Percentiles rank a stretch among this genome's conserved stretches.
Evolutionary conservation across 2,113 vertebrate species (phyloP).

Genomic region (Regulus satrapa): DNA sequence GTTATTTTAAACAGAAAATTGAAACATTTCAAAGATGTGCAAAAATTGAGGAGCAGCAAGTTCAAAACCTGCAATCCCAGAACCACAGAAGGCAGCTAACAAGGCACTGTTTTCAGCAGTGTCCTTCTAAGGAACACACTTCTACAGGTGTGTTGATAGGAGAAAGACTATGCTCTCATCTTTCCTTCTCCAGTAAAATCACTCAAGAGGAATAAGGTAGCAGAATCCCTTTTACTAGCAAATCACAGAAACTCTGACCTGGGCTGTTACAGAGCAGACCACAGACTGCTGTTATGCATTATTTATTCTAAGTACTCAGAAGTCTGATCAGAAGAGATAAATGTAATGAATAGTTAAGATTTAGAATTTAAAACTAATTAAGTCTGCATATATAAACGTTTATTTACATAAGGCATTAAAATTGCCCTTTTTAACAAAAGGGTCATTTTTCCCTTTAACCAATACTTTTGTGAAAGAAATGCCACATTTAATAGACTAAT

Average conservation of each 20-base stretch:
- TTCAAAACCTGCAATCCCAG: background rate
- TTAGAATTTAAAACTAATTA: slow-evolving; percentile 44
- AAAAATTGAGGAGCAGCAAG: background rate
- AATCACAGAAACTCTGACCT: background rate
- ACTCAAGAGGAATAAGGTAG: background rate
- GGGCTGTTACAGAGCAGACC: background rate
- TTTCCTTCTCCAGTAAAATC: background rate
- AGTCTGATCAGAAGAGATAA: background rate
- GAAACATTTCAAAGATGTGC: background rate
- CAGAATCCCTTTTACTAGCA: background rate
- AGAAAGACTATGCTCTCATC: background rate
- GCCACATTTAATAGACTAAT: slow-evolving; percentile 21
- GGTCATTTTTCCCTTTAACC: background rate
- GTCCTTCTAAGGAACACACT: background rate
- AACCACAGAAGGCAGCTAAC: background rate
- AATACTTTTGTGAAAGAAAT: slow-evolving; percentile 18
- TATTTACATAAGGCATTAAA: slow-evolving; percentile 67
- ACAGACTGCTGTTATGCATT: background rate
- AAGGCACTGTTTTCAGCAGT: background rate
- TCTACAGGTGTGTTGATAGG: background rate
- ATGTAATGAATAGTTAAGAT: background rate
- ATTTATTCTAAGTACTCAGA: background rate
- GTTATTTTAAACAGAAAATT: background rate
- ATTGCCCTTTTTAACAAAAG: slow-evolving; percentile 53
- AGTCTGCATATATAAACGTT: slow-evolving; percentile 18